phyloP scores from a whole-genome alignment of 1,140 invertebrate species.

The Pteromalus puparum region DNA sequence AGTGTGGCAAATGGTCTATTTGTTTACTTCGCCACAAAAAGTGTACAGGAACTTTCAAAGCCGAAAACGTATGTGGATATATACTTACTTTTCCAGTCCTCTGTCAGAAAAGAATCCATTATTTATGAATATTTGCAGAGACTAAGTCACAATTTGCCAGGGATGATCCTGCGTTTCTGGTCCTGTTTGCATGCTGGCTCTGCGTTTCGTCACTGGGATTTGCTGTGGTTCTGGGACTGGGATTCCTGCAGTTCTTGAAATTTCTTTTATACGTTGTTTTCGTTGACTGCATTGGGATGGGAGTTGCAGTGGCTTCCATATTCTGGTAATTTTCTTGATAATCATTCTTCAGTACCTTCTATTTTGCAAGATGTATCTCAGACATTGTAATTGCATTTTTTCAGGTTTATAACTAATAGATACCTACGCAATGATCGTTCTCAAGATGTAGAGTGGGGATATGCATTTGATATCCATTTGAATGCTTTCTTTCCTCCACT shows the following conservation, averaged over 20 bases:
- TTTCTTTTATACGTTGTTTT: conserved; percentile 96
- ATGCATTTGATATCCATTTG: conserved; percentile 98
- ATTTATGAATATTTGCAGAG: conserved; percentile 78
- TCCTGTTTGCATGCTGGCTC: conserved; percentile 91
- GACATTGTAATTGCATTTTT: conserved; percentile 58
- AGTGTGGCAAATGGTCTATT: conserved; percentile 98
- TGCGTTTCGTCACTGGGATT: conserved; percentile 94
- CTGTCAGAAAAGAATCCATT: conserved; percentile 35
- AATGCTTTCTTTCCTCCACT: conserved; percentile 98
- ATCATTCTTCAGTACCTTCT: conserved; percentile 57
- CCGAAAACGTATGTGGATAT: conserved; percentile 90
- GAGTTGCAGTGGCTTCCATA: conserved; percentile 90
- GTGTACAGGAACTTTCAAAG: conserved; percentile 99
- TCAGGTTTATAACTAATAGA: conserved; percentile 91
- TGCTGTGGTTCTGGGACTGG: conserved; percentile 86
- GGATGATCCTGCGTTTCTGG: conserved; percentile 99
- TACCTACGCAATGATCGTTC: conserved; percentile 85
- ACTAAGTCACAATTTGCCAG: conserved; percentile 99
- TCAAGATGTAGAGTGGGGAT: conserved; percentile 98
- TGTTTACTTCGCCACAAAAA: conserved; percentile 97
- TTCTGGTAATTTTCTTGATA: conserved; percentile 83
- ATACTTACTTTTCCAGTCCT: not conserved
- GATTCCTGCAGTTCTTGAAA: conserved; percentile 86
- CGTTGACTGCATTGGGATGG: conserved; percentile 94
- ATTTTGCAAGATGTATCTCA: not conserved